Percentiles rank a stretch among this genome's conserved stretches.
Conservation (phyloP, 2,797 vertebrate species). For the Neosilurus mollespiculum region DNA sequence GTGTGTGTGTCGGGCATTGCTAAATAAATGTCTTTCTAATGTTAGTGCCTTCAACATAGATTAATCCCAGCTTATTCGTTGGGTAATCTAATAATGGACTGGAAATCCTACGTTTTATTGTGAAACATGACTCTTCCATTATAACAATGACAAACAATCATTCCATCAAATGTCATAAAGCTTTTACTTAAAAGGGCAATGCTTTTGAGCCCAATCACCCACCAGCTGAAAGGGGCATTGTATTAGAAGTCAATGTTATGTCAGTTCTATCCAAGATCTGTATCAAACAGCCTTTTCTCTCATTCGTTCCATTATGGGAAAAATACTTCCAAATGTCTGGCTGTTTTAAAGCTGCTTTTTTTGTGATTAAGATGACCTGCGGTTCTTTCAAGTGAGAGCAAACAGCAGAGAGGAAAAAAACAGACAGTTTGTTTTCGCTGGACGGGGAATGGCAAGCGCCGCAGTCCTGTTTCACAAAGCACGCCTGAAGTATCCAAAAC, state of each 20-base stretch:
- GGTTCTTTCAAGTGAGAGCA: slow-evolving; percentile 30
- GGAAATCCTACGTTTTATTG: slow-evolving; percentile 78
- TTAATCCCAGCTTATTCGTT: background rate
- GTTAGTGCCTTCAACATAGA: background rate
- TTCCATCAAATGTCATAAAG: slow-evolving; percentile 18
- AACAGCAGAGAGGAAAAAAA: slow-evolving; percentile 10
- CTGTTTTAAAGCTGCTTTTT: slow-evolving; percentile 24
- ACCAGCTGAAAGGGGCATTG: background rate
- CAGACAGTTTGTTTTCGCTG: slow-evolving; percentile 30
- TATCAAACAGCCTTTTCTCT: slow-evolving; percentile 17
- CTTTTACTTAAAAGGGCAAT: slow-evolving; percentile 6
- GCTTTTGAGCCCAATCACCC: background rate
- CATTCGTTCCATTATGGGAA: slow-evolving; percentile 20
- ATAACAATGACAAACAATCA: slow-evolving; percentile 28
- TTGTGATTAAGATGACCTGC: slow-evolving; percentile 15
- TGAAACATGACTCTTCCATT: slow-evolving; percentile 55
- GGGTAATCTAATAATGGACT: no score
- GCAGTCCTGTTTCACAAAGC: background rate
- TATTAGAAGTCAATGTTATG: slow-evolving; percentile 14
- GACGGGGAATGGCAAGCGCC: slow-evolving; percentile 8
- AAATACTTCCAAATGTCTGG: slow-evolving; percentile 19
- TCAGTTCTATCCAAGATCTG: slow-evolving; percentile 31
- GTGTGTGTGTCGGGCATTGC: no score
- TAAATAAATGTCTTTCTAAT: no score
- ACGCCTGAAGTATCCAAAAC: slow-evolving; percentile 11